phyloP scores from a whole-genome alignment of 2,113 vertebrate genomes.

The Pterocles orientalis region DNA sequence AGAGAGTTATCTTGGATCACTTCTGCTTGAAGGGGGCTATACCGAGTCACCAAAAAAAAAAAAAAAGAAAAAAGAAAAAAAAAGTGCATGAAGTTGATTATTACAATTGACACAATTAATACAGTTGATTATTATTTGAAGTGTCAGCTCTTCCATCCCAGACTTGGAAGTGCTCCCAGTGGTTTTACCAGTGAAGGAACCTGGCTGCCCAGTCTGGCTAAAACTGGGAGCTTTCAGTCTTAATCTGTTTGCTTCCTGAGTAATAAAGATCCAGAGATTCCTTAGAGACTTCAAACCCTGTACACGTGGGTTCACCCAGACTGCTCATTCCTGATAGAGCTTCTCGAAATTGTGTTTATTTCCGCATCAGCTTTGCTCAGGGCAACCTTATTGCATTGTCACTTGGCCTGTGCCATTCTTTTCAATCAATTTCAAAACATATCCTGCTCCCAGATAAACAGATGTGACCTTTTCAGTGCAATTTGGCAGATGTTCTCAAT shows the following conservation, averaged over 20 bases:
- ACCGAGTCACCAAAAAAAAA: neutral
- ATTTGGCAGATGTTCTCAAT: neutral
- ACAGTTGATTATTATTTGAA: neutral
- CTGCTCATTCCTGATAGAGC: neutral
- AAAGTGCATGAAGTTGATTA: neutral
- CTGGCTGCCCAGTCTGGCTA: neutral
- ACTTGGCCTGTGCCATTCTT: neutral
- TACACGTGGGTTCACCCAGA: fast-evolving
- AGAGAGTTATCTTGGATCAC: neutral
- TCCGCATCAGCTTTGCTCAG: neutral
- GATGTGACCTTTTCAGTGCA: neutral
- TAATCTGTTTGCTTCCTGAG: neutral
- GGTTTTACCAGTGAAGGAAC: neutral
- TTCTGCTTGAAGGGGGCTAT: neutral
- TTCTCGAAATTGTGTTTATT: neutral
- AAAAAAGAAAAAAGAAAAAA: too few species aligned
- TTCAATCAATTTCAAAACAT: neutral
- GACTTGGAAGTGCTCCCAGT: neutral
- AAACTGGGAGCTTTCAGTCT: neutral
- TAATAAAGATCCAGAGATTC: neutral
- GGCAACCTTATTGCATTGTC: neutral
- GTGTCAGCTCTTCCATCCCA: neutral
- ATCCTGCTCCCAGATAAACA: neutral
- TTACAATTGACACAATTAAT: neutral
- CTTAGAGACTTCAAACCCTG: neutral